Evolutionary conservation across 2,888 invertebrate genomes (phyloP).

Genomic region (Synanthedon myopaeformis): DNA sequence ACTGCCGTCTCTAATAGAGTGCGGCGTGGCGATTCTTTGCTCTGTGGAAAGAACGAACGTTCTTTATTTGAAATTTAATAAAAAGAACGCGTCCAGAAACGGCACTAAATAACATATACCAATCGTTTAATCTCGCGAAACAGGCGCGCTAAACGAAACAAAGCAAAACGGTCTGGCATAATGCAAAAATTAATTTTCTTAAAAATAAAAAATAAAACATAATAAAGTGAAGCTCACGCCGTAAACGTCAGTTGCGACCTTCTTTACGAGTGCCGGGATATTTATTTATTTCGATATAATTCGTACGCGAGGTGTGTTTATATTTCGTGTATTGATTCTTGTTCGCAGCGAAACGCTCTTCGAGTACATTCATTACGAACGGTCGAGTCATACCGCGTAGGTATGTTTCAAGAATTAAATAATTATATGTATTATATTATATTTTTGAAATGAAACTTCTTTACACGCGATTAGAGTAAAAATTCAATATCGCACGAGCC

Average conservation of each 20-base stretch:
- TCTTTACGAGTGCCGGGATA: conserved; percentile 34
- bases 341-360: not conserved
- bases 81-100: conserved; percentile 12
- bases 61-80: conserved; percentile 14
- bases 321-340: conserved; percentile 21
- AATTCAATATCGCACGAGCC: too few relatives aligned
- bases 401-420: too few relatives aligned
- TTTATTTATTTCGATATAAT: conserved; percentile 46
- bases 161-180: conserved; percentile 22
- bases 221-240: conserved; percentile 27
- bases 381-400: conserved; percentile 6
- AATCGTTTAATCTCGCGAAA: conserved; percentile 34
- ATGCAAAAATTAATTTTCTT: conserved; percentile 43
- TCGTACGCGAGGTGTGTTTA: conserved; percentile 19
- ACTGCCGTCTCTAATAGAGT: too few relatives aligned
- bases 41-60: not conserved
- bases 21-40: too few relatives aligned
- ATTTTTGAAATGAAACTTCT: too few relatives aligned
- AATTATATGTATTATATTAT: too few relatives aligned
- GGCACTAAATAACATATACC: conserved; percentile 26
- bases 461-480: too few relatives aligned
- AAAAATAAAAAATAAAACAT: conserved; percentile 12
- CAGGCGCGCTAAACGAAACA: conserved; percentile 16
- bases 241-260: conserved; percentile 30
- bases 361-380: conserved; percentile 2